Percentiles rank a stretch among this genome's conserved stretches.
phyloP scores from a whole-genome alignment of 2,113 vertebrate genomes.

The Syrmaticus mikado region DNA sequence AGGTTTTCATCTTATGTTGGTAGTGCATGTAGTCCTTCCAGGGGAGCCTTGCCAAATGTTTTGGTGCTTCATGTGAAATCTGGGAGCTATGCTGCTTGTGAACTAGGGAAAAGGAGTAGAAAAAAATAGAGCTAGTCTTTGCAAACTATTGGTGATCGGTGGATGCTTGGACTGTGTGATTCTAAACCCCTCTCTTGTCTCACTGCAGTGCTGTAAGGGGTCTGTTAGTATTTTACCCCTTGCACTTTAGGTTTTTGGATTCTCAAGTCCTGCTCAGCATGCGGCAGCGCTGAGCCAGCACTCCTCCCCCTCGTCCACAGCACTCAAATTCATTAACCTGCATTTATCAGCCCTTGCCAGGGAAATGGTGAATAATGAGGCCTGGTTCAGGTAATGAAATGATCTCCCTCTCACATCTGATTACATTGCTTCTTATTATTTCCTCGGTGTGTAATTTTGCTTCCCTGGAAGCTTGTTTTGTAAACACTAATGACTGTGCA shows the following conservation, averaged over 20 bases:
- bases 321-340: slow-evolving; percentile 17
- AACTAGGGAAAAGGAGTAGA: neutral
- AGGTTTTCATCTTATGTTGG: neutral
- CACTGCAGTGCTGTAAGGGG: neutral
- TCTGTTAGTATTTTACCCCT: neutral
- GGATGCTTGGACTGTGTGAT: no score
- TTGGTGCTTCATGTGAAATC: neutral
- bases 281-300: accelerated
- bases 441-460: neutral
- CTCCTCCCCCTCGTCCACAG: neutral
- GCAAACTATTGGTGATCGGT: neutral
- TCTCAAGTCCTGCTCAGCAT: neutral
- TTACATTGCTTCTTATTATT: slow-evolving; percentile 36
- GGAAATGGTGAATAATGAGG: slow-evolving; percentile 44
- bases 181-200: neutral
- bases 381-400: slow-evolving; percentile 48
- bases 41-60: neutral
- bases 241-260: neutral
- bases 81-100: neutral
- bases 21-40: neutral
- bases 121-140: neutral
- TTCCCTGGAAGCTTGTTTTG: slow-evolving; percentile 46
- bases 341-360: slow-evolving; percentile 45
- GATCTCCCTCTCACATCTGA: slow-evolving; percentile 28
- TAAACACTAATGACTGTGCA: slow-evolving; percentile 45